Evolutionary conservation across 1,140 invertebrate species (phyloP).

Genomic region (Drosophila pseudoobscura): DNA sequence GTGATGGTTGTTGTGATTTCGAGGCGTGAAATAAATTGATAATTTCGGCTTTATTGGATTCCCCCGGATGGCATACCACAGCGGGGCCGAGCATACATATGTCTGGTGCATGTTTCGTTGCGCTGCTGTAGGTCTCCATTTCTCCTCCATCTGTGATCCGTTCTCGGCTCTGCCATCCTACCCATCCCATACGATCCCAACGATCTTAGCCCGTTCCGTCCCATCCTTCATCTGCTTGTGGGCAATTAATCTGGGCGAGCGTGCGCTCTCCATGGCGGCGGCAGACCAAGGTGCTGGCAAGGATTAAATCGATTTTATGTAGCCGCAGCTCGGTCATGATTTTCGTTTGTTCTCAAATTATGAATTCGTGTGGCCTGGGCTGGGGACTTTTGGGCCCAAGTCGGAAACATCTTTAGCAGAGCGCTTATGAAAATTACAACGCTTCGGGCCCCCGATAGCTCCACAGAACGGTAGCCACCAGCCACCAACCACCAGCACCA

Average conservation of each 20-base stretch:
- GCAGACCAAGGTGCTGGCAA: constrained; percentile 32
- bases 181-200: constrained; percentile 1
- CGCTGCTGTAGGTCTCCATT: constrained; percentile 75
- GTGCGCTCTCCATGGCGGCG: constrained; percentile 39
- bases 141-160: neutral
- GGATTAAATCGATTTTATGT: constrained; percentile 80
- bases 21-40: constrained; percentile 82
- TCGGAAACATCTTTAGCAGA: constrained; percentile 29
- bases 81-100: constrained; percentile 3
- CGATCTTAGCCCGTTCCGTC: constrained; percentile 2
- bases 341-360: constrained; percentile 59
- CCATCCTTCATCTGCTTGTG: constrained; percentile 43
- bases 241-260: constrained; percentile 73
- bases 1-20: constrained; percentile 63
- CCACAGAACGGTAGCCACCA: constrained; percentile 59
- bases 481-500: constrained; percentile 17
- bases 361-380: constrained; percentile 56
- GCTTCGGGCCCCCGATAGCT: constrained; percentile 36
- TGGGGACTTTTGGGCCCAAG: neutral
- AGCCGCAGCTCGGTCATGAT: constrained; percentile 62
- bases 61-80: constrained; percentile 43
- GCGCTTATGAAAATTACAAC: constrained; percentile 69
- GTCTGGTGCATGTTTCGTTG: constrained; percentile 34
- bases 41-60: constrained; percentile 81
- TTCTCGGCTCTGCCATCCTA: neutral